Conservation (phyloP, 2,888 invertebrate genomes). For the Kuschelorhynchus macadamiae region DNA sequence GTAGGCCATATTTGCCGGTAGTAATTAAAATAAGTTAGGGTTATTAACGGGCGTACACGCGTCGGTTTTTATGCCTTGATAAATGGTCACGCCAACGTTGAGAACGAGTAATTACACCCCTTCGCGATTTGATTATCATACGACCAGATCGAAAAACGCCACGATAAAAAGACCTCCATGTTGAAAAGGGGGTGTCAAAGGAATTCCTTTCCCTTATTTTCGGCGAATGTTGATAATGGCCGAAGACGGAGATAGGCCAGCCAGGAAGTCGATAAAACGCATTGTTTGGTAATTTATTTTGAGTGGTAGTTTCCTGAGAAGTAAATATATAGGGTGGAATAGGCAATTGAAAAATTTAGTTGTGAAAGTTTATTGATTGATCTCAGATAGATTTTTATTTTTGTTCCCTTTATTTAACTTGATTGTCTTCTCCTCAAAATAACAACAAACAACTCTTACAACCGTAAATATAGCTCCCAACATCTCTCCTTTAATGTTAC, state of each 20-base stretch:
- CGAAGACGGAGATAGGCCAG: constrained; percentile 16
- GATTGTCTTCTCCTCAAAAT: too few species aligned
- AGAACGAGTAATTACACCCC: constrained; percentile 56
- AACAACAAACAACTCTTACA: too few species aligned
- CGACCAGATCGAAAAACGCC: constrained; percentile 37
- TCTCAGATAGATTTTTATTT: too few species aligned
- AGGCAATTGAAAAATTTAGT: too few species aligned
- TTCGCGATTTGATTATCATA: constrained; percentile 54
- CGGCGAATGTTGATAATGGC: constrained; percentile 27
- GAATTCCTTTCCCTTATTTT: constrained; percentile 37
- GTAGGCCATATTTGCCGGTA: constrained; percentile 7
- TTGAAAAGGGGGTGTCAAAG: constrained; percentile 49
- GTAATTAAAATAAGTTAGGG: constrained; percentile 45
- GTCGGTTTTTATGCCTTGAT: constrained; percentile 39
- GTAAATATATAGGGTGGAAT: too few species aligned
- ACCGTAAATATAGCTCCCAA: too few species aligned
- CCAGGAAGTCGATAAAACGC: constrained; percentile 11
- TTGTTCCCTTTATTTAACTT: too few species aligned
- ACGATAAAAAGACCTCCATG: constrained; percentile 54
- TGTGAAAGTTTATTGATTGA: too few species aligned
- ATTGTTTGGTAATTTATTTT: not conserved
- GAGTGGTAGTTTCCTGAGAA: too few species aligned
- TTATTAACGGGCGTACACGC: constrained; percentile 33
- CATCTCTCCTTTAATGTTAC: too few species aligned
- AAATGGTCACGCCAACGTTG: constrained; percentile 52